These are phyloP conservation scores for Toxotes lorentzi DNA, from an alignment of 2,797 vertebrate species.

Conservation along the genomic window DNA sequence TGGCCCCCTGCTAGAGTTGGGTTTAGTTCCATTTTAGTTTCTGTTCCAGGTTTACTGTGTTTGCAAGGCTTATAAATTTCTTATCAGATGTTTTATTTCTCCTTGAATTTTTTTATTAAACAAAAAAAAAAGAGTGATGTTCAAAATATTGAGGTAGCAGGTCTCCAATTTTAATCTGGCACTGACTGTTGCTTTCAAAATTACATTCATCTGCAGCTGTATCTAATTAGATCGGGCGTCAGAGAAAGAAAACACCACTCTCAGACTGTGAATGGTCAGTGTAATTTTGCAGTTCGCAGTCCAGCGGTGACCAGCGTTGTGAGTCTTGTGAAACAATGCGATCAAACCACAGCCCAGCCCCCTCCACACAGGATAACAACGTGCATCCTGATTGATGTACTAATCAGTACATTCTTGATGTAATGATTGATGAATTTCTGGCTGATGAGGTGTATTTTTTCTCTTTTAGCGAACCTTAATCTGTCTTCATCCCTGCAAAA, in stretches of 20 bases:
- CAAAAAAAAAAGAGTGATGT: background rate
- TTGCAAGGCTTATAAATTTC: background rate
- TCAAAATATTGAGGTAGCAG: background rate
- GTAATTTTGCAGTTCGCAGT: background rate
- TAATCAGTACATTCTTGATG: too few relatives aligned
- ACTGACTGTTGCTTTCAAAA: background rate
- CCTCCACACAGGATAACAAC: too few relatives aligned
- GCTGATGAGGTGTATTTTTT: background rate
- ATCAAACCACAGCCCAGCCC: background rate
- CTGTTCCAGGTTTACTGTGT: background rate
- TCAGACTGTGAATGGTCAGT: background rate
- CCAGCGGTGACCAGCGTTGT: background rate
- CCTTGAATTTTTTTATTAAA: background rate
- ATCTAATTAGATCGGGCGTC: background rate
- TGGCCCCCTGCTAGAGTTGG: constrained; percentile 24
- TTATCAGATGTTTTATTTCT: background rate
- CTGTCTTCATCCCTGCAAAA: background rate
- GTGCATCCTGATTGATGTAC: too few relatives aligned
- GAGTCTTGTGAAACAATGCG: background rate
- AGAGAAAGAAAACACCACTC: background rate
- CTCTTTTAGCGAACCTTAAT: too few relatives aligned
- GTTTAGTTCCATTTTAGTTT: constrained; percentile 19
- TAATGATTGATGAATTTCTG: background rate
- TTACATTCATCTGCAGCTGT: background rate
- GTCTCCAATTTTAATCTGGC: background rate